Percentiles rank a stretch among this genome's conserved stretches.
phyloP scores from a whole-genome alignment of 2,113 vertebrate species.

The Gnathonemus longibarbis region DNA sequence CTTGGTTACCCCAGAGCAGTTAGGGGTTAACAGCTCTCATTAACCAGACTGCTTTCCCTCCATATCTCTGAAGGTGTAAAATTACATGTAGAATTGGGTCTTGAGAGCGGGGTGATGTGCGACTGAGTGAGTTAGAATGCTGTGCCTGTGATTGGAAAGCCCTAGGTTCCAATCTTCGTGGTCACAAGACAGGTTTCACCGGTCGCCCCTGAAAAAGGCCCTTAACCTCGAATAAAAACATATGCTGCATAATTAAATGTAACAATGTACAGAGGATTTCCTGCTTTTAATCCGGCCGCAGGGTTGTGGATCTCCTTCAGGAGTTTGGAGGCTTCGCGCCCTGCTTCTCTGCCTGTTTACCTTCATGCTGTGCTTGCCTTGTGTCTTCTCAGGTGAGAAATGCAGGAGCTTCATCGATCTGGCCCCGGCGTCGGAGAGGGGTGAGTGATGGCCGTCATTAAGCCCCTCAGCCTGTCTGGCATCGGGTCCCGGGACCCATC shows the following conservation, averaged over 20 bases:
- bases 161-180: neutral
- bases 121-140: neutral
- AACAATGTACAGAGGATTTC: neutral
- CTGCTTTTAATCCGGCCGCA: neutral
- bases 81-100: neutral
- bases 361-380: constrained; percentile 25
- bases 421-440: constrained; percentile 92
- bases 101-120: neutral
- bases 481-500: neutral
- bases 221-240: neutral
- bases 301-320: neutral
- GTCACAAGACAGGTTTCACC: neutral
- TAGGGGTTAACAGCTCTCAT: neutral
- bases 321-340: neutral
- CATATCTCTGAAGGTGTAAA: neutral
- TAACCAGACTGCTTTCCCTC: neutral
- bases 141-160: neutral
- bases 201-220: neutral
- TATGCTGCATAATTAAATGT: neutral
- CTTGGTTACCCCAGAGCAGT: neutral
- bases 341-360: neutral
- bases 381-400: constrained; percentile 80
- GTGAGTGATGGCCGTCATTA: constrained; percentile 68
- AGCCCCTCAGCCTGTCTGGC: neutral
- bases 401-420: constrained; percentile 97